Percentiles rank a stretch among this genome's conserved stretches.
These are phyloP conservation scores for Acrobasis repandana DNA, from an alignment of 2,888 invertebrate species.

Conservation along the genomic window DNA sequence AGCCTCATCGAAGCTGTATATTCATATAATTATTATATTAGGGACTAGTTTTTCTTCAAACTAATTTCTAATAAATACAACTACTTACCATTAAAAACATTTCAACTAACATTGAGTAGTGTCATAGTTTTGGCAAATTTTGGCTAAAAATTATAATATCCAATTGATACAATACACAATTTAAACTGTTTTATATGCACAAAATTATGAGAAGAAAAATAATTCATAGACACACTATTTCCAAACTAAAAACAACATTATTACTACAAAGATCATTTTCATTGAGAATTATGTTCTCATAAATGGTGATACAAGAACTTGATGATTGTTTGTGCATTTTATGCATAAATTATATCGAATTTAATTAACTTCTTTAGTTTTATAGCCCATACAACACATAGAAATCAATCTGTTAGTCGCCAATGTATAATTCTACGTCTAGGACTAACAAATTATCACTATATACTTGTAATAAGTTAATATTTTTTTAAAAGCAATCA, in stretches of 20 bases:
- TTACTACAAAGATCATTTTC: slow-evolving; percentile 31
- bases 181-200: too few species aligned
- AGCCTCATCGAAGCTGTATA: slow-evolving; percentile 56
- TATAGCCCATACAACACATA: not conserved
- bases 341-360: slow-evolving; percentile 45
- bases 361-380: not conserved
- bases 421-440: too few species aligned
- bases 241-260: not conserved
- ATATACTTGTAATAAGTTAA: too few species aligned
- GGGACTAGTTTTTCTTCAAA: slow-evolving; percentile 59
- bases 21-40: slow-evolving; percentile 39
- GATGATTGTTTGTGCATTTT: slow-evolving; percentile 53
- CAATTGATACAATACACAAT: slow-evolving; percentile 34
- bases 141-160: slow-evolving; percentile 69
- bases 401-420: too few species aligned
- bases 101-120: slow-evolving; percentile 57
- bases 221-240: too few species aligned
- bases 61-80: slow-evolving; percentile 56
- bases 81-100: slow-evolving; percentile 48
- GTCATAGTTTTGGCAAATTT: slow-evolving; percentile 74
- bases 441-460: too few species aligned
- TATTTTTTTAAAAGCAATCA: too few species aligned
- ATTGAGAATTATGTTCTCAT: slow-evolving; percentile 64
- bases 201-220: too few species aligned
- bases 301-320: slow-evolving; percentile 34